Conservation (phyloP, 2,113 vertebrate genomes). For the Oryzias celebensis region DNA sequence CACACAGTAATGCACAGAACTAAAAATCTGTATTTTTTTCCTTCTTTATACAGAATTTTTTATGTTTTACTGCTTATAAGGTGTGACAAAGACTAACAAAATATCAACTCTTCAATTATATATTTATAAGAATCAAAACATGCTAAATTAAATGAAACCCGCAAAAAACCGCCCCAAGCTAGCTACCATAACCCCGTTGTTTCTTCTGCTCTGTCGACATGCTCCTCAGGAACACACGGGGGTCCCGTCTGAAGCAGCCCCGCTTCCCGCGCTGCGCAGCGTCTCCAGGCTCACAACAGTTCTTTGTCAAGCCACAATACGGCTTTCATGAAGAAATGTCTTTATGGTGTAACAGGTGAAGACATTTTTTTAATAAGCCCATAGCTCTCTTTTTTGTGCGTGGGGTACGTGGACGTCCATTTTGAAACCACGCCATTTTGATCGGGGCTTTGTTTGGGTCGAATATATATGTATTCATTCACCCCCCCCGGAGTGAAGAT, state of each 20-base stretch:
- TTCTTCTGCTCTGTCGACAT: constrained; percentile 63
- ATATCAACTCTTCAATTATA: background rate
- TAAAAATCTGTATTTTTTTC: background rate
- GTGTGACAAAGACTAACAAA: background rate
- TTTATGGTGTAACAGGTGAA: constrained; percentile 28
- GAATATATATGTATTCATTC: constrained; percentile 24
- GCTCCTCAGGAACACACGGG: constrained; percentile 54
- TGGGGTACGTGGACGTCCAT: constrained; percentile 76
- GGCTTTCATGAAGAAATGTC: constrained; percentile 54
- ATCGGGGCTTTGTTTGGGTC: constrained; percentile 38
- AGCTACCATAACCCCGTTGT: constrained; percentile 55
- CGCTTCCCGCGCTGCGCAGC: constrained; percentile 61
- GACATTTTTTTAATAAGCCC: constrained; percentile 15
- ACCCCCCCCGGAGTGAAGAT: constrained; percentile 19
- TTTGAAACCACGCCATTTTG: constrained; percentile 81
- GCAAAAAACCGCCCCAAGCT: constrained; percentile 25
- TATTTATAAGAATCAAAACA: background rate
- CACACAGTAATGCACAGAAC: constrained; percentile 14
- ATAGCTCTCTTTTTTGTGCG: constrained; percentile 31
- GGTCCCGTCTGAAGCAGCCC: constrained; percentile 61
- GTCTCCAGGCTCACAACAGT: constrained; percentile 54
- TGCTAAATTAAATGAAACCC: constrained; percentile 11
- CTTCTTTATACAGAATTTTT: background rate
- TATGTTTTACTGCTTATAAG: background rate
- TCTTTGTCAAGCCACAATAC: constrained; percentile 54